Conservation (phyloP, 2,888 invertebrate species). For the Hirtodrosophila histrioides region DNA sequence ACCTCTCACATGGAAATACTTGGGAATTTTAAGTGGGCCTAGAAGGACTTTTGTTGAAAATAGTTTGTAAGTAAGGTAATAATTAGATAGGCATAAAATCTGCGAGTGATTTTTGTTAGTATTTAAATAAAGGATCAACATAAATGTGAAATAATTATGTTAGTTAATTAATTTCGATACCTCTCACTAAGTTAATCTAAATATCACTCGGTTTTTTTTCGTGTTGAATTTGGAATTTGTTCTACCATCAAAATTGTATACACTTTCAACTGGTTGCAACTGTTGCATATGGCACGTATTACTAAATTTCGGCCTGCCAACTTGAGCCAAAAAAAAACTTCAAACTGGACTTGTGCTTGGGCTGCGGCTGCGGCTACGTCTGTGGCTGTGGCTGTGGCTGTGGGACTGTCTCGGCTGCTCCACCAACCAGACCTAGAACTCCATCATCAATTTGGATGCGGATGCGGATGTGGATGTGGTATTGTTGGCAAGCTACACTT, state of each 20-base stretch:
- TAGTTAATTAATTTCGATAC: conserved; percentile 73
- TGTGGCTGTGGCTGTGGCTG: no score
- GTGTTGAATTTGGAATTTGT: conserved; percentile 32
- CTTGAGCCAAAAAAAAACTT: conserved; percentile 11
- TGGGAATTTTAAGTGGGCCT: conserved; percentile 49
- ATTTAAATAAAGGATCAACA: conserved; percentile 31
- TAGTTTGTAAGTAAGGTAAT: neutral
- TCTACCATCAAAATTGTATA: conserved; percentile 39
- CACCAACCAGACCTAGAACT: neutral
- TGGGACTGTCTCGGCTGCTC: no score
- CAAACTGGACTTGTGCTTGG: neutral
- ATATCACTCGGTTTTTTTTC: conserved; percentile 79
- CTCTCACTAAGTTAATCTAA: conserved; percentile 81
- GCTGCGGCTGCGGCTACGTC: no score
- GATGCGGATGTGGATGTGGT: conserved; percentile 4
- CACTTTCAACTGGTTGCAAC: conserved; percentile 17
- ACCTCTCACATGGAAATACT: conserved; percentile 17
- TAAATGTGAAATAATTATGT: conserved; percentile 30
- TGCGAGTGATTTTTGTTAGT: conserved; percentile 44
- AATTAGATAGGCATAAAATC: conserved; percentile 3
- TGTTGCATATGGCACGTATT: conserved; percentile 10
- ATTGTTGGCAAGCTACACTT: conserved; percentile 84
- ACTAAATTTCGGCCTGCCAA: conserved; percentile 33
- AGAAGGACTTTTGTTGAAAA: conserved; percentile 11
- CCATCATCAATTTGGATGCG: neutral